Conservation (phyloP, 2,797 vertebrate genomes). For the Hydrolagus colliei region DNA sequence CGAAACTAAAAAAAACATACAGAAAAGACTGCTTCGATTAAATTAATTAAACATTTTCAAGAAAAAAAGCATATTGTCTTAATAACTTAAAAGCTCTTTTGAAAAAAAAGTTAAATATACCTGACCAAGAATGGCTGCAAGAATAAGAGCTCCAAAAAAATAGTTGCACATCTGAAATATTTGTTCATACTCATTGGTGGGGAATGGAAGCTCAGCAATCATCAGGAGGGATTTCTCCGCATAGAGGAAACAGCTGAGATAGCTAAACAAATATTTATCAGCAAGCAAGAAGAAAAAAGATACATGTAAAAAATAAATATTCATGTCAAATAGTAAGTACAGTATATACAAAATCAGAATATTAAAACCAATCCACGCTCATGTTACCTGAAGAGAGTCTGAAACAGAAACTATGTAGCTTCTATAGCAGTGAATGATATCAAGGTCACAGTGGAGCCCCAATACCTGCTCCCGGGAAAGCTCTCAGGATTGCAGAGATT, state of each 20-base stretch:
- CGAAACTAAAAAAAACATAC: background rate
- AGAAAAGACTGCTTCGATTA: background rate
- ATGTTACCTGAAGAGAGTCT: background rate
- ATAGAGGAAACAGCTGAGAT: slow-evolving; percentile 67
- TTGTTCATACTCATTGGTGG: slow-evolving; percentile 59
- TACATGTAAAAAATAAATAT: background rate
- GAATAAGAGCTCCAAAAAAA: slow-evolving; percentile 63
- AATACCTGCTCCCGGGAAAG: too few relatives aligned
- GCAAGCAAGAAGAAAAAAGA: background rate
- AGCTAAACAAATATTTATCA: slow-evolving; percentile 47
- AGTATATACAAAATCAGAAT: too few relatives aligned
- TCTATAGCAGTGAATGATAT: too few relatives aligned
- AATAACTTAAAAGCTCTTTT: background rate
- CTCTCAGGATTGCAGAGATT: too few relatives aligned
- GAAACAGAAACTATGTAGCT: too few relatives aligned
- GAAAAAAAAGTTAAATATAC: slow-evolving; percentile 44
- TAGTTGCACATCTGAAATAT: slow-evolving; percentile 71
- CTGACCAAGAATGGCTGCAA: slow-evolving; percentile 60
- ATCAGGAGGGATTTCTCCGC: slow-evolving; percentile 65
- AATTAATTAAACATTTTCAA: background rate
- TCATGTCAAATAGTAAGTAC: background rate
- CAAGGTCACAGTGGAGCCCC: too few relatives aligned
- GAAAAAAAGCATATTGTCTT: slow-evolving; percentile 15
- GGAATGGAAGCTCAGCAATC: slow-evolving; percentile 61
- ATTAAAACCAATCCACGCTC: background rate